Base-by-base conservation (phyloP, 1,140 invertebrate species). In the Colletes latitarsis region DNA sequence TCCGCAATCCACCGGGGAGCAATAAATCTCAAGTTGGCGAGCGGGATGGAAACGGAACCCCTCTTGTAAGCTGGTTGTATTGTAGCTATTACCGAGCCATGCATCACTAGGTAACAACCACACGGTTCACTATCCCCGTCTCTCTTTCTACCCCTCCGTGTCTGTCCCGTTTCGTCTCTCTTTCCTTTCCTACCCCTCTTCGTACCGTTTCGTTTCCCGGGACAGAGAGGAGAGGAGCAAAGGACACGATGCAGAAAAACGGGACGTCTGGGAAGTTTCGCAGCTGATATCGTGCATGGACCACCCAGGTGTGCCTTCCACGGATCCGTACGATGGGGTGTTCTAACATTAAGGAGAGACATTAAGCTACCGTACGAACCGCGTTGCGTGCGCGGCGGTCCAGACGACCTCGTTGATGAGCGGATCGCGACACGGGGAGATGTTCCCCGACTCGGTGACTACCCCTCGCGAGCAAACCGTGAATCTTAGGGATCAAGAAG, bases 51-150 rank as follows among this genome's bases (percentile, higher is more conserved):
- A 91, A 89, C 87, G 89, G 89, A 91, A 90, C 90, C 92, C 89
- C 92, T 92, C 92, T 91, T 91, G 91, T 93, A 93, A 93, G 92
- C 92, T 92, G 91, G 89, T 93, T 93, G 92, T 93, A 93, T 93
- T 91, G 92, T 93, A 92, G 92, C 92, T 92, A 93, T 93, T 93
- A 93, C 92, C 90, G 82, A 91, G 92, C 91, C 91, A 93, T 93
- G 92, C 92, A 93, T 93, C 91, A 93, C 91, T 92, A 90, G 91
- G 90, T 93, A 93, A 92, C 91, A 92, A 91, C 90, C 89, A 89
- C 91, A 88, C 82, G 82, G 81, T 85, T 86, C 82, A 57, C 81
- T 81, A 78, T 83, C 81, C 21, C 63, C 71, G n/a, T 89, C 84
- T 75, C 88, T 82, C 74, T 82, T 55, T 46, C 77, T 83, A 77